Conservation (phyloP, 1,140 invertebrate species). For the Lepidotrigona ventralis region DNA sequence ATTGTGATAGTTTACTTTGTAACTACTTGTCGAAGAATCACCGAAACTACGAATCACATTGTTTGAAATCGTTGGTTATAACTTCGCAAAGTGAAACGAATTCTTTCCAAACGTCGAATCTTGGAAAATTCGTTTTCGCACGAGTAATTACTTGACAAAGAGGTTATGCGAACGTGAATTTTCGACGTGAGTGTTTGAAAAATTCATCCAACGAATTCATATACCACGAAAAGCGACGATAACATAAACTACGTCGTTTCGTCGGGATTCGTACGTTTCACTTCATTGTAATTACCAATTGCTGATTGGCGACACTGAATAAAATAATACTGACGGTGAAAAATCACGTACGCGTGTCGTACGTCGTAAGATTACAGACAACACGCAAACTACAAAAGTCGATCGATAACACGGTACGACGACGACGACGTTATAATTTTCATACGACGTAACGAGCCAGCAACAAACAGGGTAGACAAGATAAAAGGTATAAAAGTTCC, state of each 20-base stretch:
- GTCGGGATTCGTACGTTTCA: not conserved
- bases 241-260: too few relatives aligned
- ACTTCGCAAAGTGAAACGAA: not conserved
- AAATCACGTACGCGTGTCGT: not conserved
- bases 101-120: not conserved
- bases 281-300: not conserved
- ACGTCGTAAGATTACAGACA: not conserved
- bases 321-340: not conserved
- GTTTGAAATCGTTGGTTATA: not conserved
- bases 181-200: not conserved
- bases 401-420: constrained; percentile 18
- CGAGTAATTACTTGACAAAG: not conserved
- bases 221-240: not conserved
- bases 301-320: not conserved
- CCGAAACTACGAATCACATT: not conserved
- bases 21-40: not conserved
- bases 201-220: not conserved
- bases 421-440: not conserved
- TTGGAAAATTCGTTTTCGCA: not conserved
- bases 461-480: not conserved
- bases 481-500: not conserved
- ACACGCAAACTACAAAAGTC: not conserved
- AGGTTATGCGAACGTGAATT: not conserved
- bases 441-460: not conserved
- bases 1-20: not conserved